These are phyloP conservation scores for Ceratina japonica DNA, from an alignment of 1,140 invertebrate species.

Conservation along the genomic window DNA sequence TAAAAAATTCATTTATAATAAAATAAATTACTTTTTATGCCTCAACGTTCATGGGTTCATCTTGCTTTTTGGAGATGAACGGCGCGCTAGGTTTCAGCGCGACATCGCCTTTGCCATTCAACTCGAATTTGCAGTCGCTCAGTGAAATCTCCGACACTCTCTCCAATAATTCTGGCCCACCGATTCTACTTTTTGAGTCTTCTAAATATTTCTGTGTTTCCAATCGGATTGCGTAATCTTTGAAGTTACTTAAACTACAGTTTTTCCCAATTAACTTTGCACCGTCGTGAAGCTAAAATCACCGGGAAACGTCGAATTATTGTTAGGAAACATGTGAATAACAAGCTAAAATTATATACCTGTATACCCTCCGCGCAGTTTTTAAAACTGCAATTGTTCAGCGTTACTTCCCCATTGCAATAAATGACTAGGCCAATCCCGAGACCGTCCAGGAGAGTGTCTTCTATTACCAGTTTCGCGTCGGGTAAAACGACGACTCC, in stretches of 20 bases:
- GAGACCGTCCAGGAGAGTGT: constrained; percentile 69
- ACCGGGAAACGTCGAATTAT: background rate
- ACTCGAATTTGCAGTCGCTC: constrained; percentile 70
- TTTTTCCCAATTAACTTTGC: constrained; percentile 62
- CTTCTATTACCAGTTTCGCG: constrained; percentile 69
- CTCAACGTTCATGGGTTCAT: constrained; percentile 44
- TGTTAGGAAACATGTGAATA: constrained; percentile 12
- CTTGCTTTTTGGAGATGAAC: constrained; percentile 59
- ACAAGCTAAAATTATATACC: constrained; percentile 57
- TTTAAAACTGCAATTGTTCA: constrained; percentile 70
- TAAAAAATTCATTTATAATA: constrained; percentile 9
- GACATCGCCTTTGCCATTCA: constrained; percentile 68
- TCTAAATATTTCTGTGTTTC: constrained; percentile 69
- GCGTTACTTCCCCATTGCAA: constrained; percentile 62
- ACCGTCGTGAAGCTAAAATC: constrained; percentile 61
- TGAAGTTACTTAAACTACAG: constrained; percentile 69
- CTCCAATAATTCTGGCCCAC: constrained; percentile 63
- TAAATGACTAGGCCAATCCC: constrained; percentile 72
- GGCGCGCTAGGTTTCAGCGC: constrained; percentile 57
- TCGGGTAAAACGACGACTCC: constrained; percentile 74
- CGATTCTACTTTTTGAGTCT: constrained; percentile 55
- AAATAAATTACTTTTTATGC: constrained; percentile 34
- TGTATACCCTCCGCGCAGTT: constrained; percentile 72
- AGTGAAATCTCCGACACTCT: constrained; percentile 65
- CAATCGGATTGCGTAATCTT: constrained; percentile 73